These are phyloP conservation scores for Zonotrichia leucophrys DNA, from an alignment of 2,113 vertebrate genomes.

Conservation along the genomic window DNA sequence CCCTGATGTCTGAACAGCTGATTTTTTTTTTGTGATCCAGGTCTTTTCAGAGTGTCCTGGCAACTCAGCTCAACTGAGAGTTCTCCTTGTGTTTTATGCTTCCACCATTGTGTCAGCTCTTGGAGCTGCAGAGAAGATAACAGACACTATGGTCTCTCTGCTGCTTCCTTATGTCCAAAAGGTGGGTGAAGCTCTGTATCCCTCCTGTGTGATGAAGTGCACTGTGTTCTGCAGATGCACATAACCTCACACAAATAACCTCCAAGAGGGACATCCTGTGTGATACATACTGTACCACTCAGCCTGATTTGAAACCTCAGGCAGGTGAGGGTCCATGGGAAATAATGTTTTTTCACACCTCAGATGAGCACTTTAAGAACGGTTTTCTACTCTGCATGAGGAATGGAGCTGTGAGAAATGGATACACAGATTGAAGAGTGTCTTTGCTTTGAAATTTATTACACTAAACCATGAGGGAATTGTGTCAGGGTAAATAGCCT, in stretches of 20 bases:
- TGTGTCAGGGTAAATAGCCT: not conserved
- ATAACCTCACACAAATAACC: not conserved
- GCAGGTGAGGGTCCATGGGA: not conserved
- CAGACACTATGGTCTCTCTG: constrained; percentile 83
- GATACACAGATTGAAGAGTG: not conserved
- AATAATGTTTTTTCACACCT: not conserved
- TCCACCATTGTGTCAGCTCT: constrained; percentile 87
- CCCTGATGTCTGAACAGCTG: not conserved
- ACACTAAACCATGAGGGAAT: not conserved
- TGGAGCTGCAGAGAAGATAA: constrained; percentile 77
- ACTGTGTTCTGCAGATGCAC: not conserved
- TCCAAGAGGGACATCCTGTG: not conserved
- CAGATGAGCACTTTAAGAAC: not conserved
- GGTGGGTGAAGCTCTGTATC: constrained; percentile 67
- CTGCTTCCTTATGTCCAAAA: constrained; percentile 92
- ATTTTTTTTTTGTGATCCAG: constrained; percentile 62
- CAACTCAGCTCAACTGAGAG: constrained; percentile 81
- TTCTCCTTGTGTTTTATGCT: constrained; percentile 92
- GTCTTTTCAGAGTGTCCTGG: constrained; percentile 77
- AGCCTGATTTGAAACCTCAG: not conserved
- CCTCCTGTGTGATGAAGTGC: not conserved
- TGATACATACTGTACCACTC: accelerated
- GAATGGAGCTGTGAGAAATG: not conserved
- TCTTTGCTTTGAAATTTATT: not conserved
- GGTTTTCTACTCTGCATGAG: not conserved